These are phyloP conservation scores for Andrena bicolor DNA, from an alignment of 2,888 invertebrate species.

Conservation along the genomic window DNA sequence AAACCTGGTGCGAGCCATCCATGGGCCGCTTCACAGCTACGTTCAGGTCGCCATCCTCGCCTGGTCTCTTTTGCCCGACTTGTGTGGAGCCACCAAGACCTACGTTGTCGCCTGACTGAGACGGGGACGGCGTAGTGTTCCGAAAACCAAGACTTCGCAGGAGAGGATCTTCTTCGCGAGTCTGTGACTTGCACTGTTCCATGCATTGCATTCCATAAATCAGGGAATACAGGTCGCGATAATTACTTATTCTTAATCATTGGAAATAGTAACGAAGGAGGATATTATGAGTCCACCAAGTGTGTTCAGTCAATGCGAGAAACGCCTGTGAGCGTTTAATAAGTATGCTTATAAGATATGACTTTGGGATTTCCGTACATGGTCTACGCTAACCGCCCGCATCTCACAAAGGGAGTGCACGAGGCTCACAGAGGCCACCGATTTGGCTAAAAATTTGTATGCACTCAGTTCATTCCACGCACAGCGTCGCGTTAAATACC, in stretches of 20 bases:
- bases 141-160: constrained; percentile 87
- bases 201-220: background rate
- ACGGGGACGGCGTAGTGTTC: constrained; percentile 85
- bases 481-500: no score
- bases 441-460: no score
- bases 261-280: no score
- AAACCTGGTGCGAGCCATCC: constrained; percentile 82
- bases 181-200: constrained; percentile 43
- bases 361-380: no score
- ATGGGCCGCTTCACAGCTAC: constrained; percentile 86
- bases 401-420: no score
- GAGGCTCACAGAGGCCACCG: no score
- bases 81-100: constrained; percentile 80
- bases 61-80: constrained; percentile 87
- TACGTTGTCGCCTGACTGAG: constrained; percentile 85
- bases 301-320: no score
- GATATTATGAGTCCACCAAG: no score
- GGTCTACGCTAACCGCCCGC: no score
- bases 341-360: no score
- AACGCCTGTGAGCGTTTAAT: no score
- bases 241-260: background rate
- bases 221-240: background rate
- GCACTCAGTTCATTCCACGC: no score
- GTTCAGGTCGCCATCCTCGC: constrained; percentile 87
- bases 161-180: constrained; percentile 85